phyloP scores from a whole-genome alignment of 2,888 invertebrate genomes.

The Caradrina kadenii region DNA sequence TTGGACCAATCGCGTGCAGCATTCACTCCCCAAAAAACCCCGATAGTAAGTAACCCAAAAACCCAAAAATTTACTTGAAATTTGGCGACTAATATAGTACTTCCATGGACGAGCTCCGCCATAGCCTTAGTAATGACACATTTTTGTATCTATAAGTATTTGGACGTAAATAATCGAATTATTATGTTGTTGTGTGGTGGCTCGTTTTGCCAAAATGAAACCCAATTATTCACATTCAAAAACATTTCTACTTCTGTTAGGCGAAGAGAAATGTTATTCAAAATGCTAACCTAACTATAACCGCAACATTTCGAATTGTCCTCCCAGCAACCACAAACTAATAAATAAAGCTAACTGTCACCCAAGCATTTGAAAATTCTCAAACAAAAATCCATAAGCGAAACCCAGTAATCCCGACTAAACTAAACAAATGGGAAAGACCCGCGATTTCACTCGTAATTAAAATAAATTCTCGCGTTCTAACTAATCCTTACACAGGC shows the following conservation, averaged over 20 bases:
- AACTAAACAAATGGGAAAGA: constrained; percentile 57
- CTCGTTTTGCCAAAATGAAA: background rate
- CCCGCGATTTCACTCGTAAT: constrained; percentile 66
- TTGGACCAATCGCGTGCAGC: no score
- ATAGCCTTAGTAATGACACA: no score
- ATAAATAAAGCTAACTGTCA: constrained; percentile 48
- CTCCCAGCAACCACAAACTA: constrained; percentile 1
- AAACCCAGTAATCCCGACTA: constrained; percentile 50
- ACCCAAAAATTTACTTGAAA: no score
- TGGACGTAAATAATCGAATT: no score
- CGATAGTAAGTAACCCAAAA: no score
- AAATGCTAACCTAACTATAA: background rate
- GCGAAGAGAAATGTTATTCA: no score
- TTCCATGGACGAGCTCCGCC: no score
- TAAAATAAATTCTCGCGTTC: constrained; percentile 74
- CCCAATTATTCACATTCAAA: background rate
- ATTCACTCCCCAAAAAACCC: no score
- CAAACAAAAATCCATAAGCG: constrained; percentile 35
- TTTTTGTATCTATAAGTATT: no score
- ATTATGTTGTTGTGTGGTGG: no score
- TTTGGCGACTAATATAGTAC: no score
- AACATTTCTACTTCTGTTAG: background rate
- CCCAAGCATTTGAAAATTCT: constrained; percentile 11
- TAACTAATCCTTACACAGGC: constrained; percentile 69
- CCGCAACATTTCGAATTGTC: background rate